Evolutionary conservation across 2,888 invertebrate species (phyloP), one percentile per base, ranked within the genome.

Genomic region (Tanytarsus gracilentus): DNA sequence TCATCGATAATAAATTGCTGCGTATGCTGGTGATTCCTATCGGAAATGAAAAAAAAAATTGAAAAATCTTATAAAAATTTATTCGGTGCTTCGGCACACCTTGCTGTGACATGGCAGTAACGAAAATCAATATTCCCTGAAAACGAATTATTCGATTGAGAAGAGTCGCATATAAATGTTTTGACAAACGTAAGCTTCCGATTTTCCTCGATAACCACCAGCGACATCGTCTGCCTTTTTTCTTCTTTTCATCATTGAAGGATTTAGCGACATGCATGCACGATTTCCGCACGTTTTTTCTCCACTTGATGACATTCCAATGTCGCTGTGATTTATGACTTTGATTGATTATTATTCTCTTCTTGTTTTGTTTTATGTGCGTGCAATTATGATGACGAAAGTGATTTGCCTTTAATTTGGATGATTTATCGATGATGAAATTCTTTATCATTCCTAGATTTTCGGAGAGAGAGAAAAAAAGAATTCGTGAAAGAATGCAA

Each of bases 91-190:
- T 44, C 14, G 3, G n/a, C 26, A 4, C 23, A 68, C 77, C 77
- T 70, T 77, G 77, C 63, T 76, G 76, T 61, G 75, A 74, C 62
- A 76, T 69, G 7, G 76, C 72, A 23, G 75, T 74, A 27, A 72
- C 68, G 51, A 73, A 72, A 61, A 76, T 75, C 2, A 76, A 68
- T 60, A 71, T 67, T 8, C 26, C 40, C 11, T 52, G 18, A 9
- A 52, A 33, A 16, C 48, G n/a, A n/a, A n/a, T n/a, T n/a, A n/a
- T n/a, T n/a, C n/a, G n/a, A n/a, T n/a, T n/a, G n/a, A n/a, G n/a
- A n/a, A n/a, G n/a, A n/a, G n/a, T n/a, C n/a, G n/a, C n/a, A n/a
- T n/a, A n/a, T n/a, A n/a, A n/a, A 29, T 30, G 14, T 51, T 18
- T 14, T 51, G 30, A 51, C 30, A 51, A 30, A 25, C 25, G 8